Evolutionary conservation across 2,888 invertebrate species (phyloP).

Genomic region (Hemithea aestivaria): DNA sequence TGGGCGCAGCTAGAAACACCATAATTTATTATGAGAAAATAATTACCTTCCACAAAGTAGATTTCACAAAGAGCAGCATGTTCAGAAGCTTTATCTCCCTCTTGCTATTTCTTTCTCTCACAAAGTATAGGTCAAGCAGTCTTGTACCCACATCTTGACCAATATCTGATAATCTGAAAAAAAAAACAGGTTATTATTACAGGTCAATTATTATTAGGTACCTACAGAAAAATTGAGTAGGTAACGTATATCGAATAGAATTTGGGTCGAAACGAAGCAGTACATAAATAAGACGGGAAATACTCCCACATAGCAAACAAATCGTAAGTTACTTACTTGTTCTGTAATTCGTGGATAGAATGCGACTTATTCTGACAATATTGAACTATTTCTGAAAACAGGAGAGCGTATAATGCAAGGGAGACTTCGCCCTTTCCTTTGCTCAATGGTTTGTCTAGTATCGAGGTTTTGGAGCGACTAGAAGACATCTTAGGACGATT

Average conservation of each 20-base stretch:
- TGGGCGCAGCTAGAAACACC: no score
- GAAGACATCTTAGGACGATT: conserved; percentile 55
- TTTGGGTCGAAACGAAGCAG: background rate
- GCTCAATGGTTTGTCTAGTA: conserved; percentile 93
- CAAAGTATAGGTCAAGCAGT: conserved; percentile 94
- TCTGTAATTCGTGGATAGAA: conserved; percentile 96
- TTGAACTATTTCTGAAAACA: conserved; percentile 99
- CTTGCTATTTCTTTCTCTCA: conserved; percentile 95
- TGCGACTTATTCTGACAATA: conserved; percentile 98
- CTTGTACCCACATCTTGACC: conserved; percentile 97
- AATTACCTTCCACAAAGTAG: conserved; percentile 97
- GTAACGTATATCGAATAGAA: no score
- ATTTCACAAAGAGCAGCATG: conserved; percentile 96
- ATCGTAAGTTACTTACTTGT: conserved; percentile 82
- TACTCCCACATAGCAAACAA: no score
- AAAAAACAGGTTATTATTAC: no score
- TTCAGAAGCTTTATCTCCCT: conserved; percentile 96
- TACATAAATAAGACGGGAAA: background rate
- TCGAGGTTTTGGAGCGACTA: conserved; percentile 84
- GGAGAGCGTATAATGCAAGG: conserved; percentile 93
- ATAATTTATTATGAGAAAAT: no score
- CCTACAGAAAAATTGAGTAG: no score
- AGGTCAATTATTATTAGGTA: no score
- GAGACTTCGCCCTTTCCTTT: conserved; percentile 96
- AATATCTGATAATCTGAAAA: conserved; percentile 91